Percentiles rank a stretch among this genome's conserved stretches.
Conservation (phyloP, 2,888 invertebrate genomes). For the Anodontia alba region DNA sequence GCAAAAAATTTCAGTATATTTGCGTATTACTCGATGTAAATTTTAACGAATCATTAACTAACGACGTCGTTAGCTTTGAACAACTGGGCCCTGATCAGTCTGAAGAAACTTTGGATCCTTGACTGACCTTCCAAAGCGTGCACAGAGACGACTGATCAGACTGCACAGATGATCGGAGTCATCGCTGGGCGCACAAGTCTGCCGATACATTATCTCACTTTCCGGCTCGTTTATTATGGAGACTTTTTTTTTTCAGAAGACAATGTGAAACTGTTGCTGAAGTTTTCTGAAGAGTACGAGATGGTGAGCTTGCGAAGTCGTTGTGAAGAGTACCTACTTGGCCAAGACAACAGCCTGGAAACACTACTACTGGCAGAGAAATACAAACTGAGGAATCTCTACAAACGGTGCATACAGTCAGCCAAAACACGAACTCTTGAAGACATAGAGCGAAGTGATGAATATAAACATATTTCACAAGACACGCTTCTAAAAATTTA, state of each 20-base stretch:
- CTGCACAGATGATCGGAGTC: no score
- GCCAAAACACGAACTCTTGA: conserved; percentile 73
- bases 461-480: conserved; percentile 65
- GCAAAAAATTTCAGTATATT: no score
- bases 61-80: no score
- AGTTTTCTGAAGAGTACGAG: conserved; percentile 85
- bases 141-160: no score
- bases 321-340: conserved; percentile 84
- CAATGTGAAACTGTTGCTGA: conserved; percentile 84
- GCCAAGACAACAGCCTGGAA: conserved; percentile 74
- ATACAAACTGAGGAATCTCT: conserved; percentile 68
- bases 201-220: no score
- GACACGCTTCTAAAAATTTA: conserved; percentile 75
- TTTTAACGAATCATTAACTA: no score
- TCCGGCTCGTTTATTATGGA: no score
- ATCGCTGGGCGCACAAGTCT: no score
- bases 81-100: no score
- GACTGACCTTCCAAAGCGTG: no score
- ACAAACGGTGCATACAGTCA: conserved; percentile 72
- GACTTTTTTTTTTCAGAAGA: conserved; percentile 80
- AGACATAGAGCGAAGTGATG: conserved; percentile 75
- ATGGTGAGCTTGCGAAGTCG: conserved; percentile 83
- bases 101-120: no score
- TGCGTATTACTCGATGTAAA: no score
- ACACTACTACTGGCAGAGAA: conserved; percentile 76